phyloP scores from a whole-genome alignment of 2,113 vertebrate genomes.

The Pristiophorus japonicus region DNA sequence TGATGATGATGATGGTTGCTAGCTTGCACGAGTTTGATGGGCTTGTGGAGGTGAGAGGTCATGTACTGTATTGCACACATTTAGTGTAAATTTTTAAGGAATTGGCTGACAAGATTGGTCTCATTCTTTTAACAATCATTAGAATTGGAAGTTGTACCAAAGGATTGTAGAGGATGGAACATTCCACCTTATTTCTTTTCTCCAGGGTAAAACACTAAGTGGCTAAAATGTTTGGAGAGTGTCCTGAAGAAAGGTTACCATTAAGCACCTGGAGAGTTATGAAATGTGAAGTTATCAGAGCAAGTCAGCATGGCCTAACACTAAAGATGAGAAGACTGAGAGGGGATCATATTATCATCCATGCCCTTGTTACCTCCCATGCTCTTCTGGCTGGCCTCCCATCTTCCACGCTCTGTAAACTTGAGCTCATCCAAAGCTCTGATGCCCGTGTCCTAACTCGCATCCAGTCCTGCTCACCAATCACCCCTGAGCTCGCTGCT shows the following conservation, averaged over 20 bases:
- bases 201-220: not conserved
- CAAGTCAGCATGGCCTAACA: not conserved
- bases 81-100: not conserved
- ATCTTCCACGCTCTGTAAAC: not conserved
- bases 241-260: too few relatives aligned
- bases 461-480: not conserved
- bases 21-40: not conserved
- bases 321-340: not conserved
- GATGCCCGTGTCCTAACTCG: not conserved
- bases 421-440: not conserved
- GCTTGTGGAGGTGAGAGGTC: not conserved
- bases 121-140: not conserved
- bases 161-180: not conserved
- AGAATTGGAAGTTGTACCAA: not conserved
- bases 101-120: not conserved
- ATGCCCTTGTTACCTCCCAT: not conserved
- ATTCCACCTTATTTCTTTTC: not conserved
- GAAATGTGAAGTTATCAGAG: not conserved
- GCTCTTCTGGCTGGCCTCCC: not conserved
- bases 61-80: not conserved
- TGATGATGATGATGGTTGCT: too few relatives aligned
- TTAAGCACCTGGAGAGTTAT: not conserved
- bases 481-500: not conserved
- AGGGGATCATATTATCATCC: not conserved
- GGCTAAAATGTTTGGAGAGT: too few relatives aligned